These are phyloP conservation scores for Hippocampus zosterae DNA, from an alignment of 2,113 vertebrate genomes.

Conservation along the genomic window DNA sequence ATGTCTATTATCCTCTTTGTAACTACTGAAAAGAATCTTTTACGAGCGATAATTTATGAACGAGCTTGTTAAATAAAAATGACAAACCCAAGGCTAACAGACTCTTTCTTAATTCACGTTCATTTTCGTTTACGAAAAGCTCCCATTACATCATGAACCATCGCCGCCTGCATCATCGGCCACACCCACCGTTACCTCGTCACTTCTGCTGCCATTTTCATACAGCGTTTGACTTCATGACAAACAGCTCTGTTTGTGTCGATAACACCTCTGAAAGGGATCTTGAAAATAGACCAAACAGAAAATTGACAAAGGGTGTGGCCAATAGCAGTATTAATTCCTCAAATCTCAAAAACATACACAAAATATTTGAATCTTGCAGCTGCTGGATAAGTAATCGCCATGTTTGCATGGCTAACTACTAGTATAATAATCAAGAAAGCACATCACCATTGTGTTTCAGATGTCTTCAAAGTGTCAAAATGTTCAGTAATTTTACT, in stretches of 20 bases:
- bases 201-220: not conserved
- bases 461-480: too few relatives aligned
- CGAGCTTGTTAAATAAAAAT: slow-evolving; percentile 89
- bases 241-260: not conserved
- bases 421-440: too few relatives aligned
- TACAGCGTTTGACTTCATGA: not conserved
- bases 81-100: slow-evolving; percentile 1
- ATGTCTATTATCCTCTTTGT: slow-evolving; percentile 75
- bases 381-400: too few relatives aligned
- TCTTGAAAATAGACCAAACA: not conserved
- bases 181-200: not conserved
- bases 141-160: not conserved
- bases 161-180: not conserved
- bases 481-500: too few relatives aligned
- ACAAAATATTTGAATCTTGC: too few relatives aligned
- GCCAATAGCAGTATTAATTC: not conserved
- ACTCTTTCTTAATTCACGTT: not conserved
- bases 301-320: not conserved
- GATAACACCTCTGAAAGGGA: not conserved
- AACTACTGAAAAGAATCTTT: slow-evolving; percentile 83
- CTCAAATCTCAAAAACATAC: too few relatives aligned
- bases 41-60: slow-evolving; percentile 97
- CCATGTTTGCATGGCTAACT: too few relatives aligned
- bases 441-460: too few relatives aligned
- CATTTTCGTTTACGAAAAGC: not conserved